A percentile compares a stretch with the other conserved stretches of the same genome.
Evolutionary conservation across 1,140 invertebrate genomes (phyloP).

Genomic region (Drosophila pachea): DNA sequence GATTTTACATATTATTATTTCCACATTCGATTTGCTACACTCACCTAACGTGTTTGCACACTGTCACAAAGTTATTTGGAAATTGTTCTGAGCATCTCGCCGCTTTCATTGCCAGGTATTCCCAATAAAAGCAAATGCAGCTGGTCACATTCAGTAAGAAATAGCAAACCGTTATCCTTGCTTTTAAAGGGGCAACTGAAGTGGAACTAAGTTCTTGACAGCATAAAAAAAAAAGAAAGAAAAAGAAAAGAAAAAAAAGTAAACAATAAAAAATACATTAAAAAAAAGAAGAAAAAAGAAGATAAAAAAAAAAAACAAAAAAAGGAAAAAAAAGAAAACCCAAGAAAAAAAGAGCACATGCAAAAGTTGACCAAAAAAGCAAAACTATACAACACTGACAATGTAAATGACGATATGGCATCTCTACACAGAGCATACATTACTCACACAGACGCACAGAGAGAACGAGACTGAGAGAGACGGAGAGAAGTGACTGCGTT

Average conservation of each 20-base stretch:
- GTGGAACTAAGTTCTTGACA: slow-evolving; percentile 19
- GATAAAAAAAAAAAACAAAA: slow-evolving; percentile 7
- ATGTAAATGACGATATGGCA: not conserved
- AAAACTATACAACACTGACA: slow-evolving; percentile 2
- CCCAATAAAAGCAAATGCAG: slow-evolving; percentile 47
- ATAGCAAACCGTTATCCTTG: slow-evolving; percentile 5
- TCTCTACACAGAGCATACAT: slow-evolving; percentile 1
- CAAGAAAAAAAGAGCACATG: slow-evolving; percentile 13
- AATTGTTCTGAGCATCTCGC: not conserved
- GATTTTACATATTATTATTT: slow-evolving; percentile 22
- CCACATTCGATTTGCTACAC: not conserved
- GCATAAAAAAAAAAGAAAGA: slow-evolving; percentile 8
- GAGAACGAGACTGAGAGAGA: not conserved
- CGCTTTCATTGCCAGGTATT: slow-evolving; percentile 8
- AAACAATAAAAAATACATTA: not conserved
- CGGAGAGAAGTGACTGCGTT: not conserved
- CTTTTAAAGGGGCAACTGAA: not conserved
- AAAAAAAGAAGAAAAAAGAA: not conserved
- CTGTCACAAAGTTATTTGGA: slow-evolving; percentile 6
- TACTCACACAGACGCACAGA: not conserved
- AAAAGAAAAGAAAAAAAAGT: not conserved
- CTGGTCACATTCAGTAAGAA: not conserved
- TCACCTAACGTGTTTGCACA: not conserved
- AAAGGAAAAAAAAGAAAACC: slow-evolving; percentile 2
- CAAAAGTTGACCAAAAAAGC: not conserved